Evolutionary conservation across 2,113 vertebrate species (phyloP).

Genomic region (Sceloporus undulatus): DNA sequence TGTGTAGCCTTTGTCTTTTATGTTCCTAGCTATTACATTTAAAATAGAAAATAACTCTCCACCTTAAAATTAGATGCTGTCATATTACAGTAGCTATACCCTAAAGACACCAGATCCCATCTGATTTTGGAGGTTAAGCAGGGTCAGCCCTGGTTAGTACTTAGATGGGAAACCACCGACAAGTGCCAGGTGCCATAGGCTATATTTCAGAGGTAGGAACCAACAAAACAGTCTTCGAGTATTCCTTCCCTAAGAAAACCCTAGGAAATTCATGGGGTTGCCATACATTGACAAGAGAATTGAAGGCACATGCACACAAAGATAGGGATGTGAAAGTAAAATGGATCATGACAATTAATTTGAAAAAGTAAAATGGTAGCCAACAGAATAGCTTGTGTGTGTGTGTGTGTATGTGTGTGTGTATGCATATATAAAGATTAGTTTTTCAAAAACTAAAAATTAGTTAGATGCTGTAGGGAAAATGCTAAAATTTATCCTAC

Average conservation of each 20-base stretch:
- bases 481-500: not conserved
- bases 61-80: not conserved
- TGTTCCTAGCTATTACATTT: conserved; percentile 1
- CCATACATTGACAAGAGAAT: no score
- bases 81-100: not conserved
- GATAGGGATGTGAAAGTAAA: not conserved
- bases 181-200: no score
- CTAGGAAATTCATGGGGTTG: no score
- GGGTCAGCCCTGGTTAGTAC: no score
- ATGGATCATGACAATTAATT: not conserved
- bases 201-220: no score
- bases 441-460: not conserved
- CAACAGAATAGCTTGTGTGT: not conserved
- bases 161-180: no score
- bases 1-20: not conserved
- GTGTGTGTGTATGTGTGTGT: no score
- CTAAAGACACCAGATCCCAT: not conserved
- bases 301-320: not conserved
- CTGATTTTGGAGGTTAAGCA: no score
- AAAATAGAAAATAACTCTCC: not conserved
- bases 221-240: no score
- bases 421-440: not conserved
- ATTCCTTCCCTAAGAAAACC: no score
- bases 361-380: not conserved
- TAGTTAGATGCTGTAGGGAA: not conserved